Conservation (phyloP, 2,888 invertebrate genomes). For the Germaria angustata region DNA sequence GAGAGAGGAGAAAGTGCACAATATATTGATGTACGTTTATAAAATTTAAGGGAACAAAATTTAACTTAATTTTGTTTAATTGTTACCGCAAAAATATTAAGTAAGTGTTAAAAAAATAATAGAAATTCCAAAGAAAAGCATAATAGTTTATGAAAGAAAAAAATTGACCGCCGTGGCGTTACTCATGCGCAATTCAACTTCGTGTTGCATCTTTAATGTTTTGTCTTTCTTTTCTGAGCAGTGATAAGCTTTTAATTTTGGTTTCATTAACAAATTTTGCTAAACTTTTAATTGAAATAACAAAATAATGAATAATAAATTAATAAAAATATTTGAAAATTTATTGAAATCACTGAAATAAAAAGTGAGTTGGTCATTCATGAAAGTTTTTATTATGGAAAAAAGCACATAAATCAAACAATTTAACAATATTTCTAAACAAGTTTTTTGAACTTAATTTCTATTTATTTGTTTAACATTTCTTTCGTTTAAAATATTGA, state of each 20-base stretch:
- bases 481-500: neutral
- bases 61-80: constrained; percentile 7
- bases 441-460: constrained; percentile 32
- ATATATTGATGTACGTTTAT: constrained; percentile 16
- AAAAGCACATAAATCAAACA: neutral
- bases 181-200: constrained; percentile 27
- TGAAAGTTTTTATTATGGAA: neutral
- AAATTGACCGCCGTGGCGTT: neutral
- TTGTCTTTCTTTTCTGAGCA: neutral
- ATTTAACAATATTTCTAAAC: neutral
- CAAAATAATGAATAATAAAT: neutral
- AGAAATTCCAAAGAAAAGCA: neutral
- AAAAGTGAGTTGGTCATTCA: constrained; percentile 42
- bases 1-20: constrained; percentile 64
- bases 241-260: neutral
- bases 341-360: constrained; percentile 40
- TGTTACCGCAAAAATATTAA: constrained; percentile 54
- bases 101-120: constrained; percentile 55
- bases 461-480: constrained; percentile 15
- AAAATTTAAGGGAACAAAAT: neutral
- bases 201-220: neutral
- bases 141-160: neutral
- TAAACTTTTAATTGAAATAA: neutral
- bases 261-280: neutral
- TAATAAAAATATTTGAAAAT: neutral